These are phyloP conservation scores for Polymixis lichenea DNA, from an alignment of 2,888 invertebrate species.

Conservation along the genomic window DNA sequence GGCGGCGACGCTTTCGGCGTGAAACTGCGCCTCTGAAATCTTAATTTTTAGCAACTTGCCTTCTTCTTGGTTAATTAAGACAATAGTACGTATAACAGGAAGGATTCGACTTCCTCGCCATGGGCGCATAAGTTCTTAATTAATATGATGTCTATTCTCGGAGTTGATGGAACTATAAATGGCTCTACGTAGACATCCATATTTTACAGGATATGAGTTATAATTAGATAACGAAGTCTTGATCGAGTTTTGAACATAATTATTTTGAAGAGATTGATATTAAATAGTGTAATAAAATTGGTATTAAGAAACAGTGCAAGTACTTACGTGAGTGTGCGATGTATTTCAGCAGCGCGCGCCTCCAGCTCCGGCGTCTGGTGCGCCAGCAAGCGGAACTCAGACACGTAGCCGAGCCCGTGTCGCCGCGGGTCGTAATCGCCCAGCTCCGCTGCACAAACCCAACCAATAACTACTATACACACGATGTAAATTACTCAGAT, in stretches of 20 bases:
- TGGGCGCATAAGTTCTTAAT: slow-evolving; percentile 50
- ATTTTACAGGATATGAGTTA: slow-evolving; percentile 26
- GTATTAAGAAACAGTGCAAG: neutral
- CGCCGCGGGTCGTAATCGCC: slow-evolving; percentile 98
- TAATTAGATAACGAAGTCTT: slow-evolving; percentile 19
- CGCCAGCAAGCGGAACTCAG: slow-evolving; percentile 97
- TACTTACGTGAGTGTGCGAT: slow-evolving; percentile 96
- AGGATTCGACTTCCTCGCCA: slow-evolving; percentile 40
- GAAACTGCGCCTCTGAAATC: slow-evolving; percentile 82
- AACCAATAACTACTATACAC: slow-evolving; percentile 38
- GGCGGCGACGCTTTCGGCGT: slow-evolving; percentile 77
- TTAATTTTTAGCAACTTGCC: slow-evolving; percentile 79
- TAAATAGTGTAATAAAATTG: neutral
- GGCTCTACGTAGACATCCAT: neutral
- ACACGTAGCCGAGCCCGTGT: slow-evolving; percentile 97
- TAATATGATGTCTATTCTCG: slow-evolving; percentile 48
- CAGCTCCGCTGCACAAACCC: slow-evolving; percentile 94
- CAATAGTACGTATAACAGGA: slow-evolving; percentile 52
- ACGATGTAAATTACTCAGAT: slow-evolving; percentile 48
- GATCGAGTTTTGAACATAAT: slow-evolving; percentile 4
- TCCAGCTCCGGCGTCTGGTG: slow-evolving; percentile 98
- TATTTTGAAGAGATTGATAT: neutral
- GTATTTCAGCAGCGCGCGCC: slow-evolving; percentile 95
- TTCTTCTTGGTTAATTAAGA: slow-evolving; percentile 70
- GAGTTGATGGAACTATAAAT: slow-evolving; percentile 30